Conservation (phyloP, 92 coral and sea anemone species). For the Bergia puertoricense region DNA sequence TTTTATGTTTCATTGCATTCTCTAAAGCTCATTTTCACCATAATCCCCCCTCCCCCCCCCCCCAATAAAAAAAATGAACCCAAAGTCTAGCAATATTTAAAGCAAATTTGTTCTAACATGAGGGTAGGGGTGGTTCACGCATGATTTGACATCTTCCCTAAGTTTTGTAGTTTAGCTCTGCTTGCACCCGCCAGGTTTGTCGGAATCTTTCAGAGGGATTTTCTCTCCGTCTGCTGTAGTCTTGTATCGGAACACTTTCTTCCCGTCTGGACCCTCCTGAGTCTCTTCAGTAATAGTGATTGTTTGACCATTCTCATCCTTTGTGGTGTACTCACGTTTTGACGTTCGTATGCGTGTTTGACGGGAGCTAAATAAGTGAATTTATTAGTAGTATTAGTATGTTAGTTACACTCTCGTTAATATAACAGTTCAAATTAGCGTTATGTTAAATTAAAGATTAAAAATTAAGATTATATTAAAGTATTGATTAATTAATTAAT, state of each 20-base stretch:
- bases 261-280: slow-evolving; percentile 17
- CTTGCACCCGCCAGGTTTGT: slow-evolving; percentile 5
- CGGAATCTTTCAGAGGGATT: not conserved
- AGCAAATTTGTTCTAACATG: too few relatives aligned
- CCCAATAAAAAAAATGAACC: too few relatives aligned
- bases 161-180: slow-evolving; percentile 11
- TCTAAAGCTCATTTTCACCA: too few relatives aligned
- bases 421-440: not conserved
- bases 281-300: slow-evolving; percentile 8
- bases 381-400: not conserved
- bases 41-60: too few relatives aligned
- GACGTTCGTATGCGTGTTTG: slow-evolving; percentile 8
- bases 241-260: slow-evolving; percentile 19
- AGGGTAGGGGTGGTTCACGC: too few relatives aligned
- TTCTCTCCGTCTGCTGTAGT: slow-evolving; percentile 28
- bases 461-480: too few relatives aligned
- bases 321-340: slow-evolving; percentile 14
- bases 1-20: too few relatives aligned
- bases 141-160: not conserved
- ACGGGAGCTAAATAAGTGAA: slow-evolving; percentile 16
- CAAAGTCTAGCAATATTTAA: too few relatives aligned
- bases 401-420: not conserved
- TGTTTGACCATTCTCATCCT: not conserved
- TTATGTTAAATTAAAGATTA: not conserved
- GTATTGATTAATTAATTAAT: too few relatives aligned